phyloP scores from a whole-genome alignment of 2,113 vertebrate genomes.

The Tragelaphus buxtoni region DNA sequence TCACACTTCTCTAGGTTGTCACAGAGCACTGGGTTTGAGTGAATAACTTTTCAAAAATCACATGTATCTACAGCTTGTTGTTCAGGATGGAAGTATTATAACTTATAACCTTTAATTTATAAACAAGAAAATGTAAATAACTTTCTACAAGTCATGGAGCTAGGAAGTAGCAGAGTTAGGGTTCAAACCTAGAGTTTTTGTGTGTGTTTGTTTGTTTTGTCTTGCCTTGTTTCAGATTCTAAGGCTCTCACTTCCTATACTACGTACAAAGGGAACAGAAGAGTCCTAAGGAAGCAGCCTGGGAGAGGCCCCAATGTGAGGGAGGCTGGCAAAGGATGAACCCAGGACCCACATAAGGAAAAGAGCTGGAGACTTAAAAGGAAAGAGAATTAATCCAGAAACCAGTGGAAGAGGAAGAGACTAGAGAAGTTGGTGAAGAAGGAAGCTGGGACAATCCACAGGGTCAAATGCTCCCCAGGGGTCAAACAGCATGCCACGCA shows the following conservation, averaged over 20 bases:
- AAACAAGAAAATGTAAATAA: background rate
- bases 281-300: background rate
- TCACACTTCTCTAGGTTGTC: background rate
- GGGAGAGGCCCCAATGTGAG: accelerated
- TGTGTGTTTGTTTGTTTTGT: background rate
- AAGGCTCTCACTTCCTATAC: background rate
- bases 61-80: background rate
- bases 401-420: background rate
- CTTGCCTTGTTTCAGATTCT: background rate
- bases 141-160: background rate
- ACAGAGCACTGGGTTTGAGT: background rate
- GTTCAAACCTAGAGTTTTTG: background rate
- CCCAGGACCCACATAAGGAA: background rate
- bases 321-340: background rate
- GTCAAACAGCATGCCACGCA: background rate
- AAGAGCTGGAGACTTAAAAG: background rate
- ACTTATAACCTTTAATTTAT: background rate
- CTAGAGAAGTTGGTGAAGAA: background rate
- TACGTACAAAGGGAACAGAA: background rate
- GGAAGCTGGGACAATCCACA: background rate
- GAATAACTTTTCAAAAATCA: background rate
- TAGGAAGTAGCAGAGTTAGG: background rate
- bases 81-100: background rate
- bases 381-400: background rate
- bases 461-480: background rate